phyloP scores from a whole-genome alignment of 2,797 vertebrate genomes.

The Rhinophrynus dorsalis region DNA sequence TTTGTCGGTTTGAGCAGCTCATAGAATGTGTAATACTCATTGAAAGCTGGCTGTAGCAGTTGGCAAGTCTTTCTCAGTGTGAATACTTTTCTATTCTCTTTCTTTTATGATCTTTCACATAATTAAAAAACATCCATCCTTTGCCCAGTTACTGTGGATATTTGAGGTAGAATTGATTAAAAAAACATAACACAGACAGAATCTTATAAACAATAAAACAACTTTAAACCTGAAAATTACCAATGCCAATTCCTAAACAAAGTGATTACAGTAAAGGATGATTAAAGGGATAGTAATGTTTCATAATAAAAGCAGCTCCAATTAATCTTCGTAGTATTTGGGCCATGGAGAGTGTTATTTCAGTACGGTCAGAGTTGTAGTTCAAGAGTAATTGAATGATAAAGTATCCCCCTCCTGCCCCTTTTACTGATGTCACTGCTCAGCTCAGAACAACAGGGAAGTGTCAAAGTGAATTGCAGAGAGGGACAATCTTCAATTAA shows the following conservation, averaged over 20 bases:
- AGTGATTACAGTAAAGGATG: constrained; percentile 21
- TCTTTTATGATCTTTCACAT: constrained; percentile 48
- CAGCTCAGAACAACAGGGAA: too few species aligned
- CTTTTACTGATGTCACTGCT: too few species aligned
- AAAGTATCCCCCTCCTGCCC: too few species aligned
- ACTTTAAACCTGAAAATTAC: constrained; percentile 22
- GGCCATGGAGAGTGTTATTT: too few species aligned
- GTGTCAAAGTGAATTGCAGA: too few species aligned
- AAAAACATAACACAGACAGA: constrained; percentile 24
- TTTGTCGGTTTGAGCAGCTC: constrained; percentile 41
- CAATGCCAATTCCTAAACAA: constrained; percentile 27
- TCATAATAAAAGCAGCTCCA: too few species aligned
- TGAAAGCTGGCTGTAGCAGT: constrained; percentile 34
- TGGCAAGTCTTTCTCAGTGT: constrained; percentile 29
- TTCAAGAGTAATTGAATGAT: too few species aligned
- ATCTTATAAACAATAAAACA: constrained; percentile 42
- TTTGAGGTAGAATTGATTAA: constrained; percentile 42
- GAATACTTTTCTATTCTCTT: constrained; percentile 38
- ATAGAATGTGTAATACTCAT: constrained; percentile 41
- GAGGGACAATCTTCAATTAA: too few species aligned
- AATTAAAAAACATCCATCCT: constrained; percentile 48
- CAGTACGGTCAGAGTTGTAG: too few species aligned
- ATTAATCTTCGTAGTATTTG: too few species aligned
- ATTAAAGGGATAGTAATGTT: too few species aligned
- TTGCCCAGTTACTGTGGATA: constrained; percentile 39